Conservation (phyloP, 2,888 invertebrate species). For the Azorinus chamasolen region DNA sequence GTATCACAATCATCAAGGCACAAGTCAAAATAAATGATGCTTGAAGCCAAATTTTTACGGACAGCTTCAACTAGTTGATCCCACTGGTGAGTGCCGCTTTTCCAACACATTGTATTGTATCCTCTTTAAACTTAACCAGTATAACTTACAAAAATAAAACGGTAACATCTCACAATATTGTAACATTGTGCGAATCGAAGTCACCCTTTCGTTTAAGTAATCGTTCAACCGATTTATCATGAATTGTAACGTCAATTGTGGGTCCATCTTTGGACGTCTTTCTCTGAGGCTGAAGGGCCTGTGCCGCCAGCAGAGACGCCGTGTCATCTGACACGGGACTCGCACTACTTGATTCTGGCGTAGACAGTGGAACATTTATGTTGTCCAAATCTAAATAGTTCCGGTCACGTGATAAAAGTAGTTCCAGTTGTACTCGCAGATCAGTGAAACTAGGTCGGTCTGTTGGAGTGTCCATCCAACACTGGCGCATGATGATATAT, state of each 20-base stretch:
- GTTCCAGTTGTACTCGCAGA: constrained; percentile 81
- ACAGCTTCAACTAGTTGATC: too few species aligned
- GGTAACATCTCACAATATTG: constrained; percentile 51
- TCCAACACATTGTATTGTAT: too few species aligned
- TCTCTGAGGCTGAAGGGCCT: constrained; percentile 56
- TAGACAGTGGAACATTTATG: constrained; percentile 81
- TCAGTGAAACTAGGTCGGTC: constrained; percentile 83
- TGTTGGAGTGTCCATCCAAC: constrained; percentile 82
- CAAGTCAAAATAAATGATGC: too few species aligned
- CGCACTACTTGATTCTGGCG: constrained; percentile 78
- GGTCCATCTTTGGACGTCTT: constrained; percentile 67
- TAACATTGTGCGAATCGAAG: constrained; percentile 58
- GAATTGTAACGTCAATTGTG: constrained; percentile 73
- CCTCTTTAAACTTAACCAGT: too few species aligned
- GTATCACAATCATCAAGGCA: too few species aligned
- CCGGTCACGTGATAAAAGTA: constrained; percentile 78
- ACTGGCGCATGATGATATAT: constrained; percentile 84
- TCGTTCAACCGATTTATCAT: constrained; percentile 77
- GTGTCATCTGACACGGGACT: constrained; percentile 70
- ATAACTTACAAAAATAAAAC: too few species aligned
- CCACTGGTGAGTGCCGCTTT: too few species aligned
- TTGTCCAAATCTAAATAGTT: constrained; percentile 85
- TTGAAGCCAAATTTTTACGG: too few species aligned
- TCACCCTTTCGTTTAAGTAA: constrained; percentile 71
- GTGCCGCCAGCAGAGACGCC: constrained; percentile 62